Conservation (phyloP, 2,113 vertebrate species). For the Mus spicilegus region DNA sequence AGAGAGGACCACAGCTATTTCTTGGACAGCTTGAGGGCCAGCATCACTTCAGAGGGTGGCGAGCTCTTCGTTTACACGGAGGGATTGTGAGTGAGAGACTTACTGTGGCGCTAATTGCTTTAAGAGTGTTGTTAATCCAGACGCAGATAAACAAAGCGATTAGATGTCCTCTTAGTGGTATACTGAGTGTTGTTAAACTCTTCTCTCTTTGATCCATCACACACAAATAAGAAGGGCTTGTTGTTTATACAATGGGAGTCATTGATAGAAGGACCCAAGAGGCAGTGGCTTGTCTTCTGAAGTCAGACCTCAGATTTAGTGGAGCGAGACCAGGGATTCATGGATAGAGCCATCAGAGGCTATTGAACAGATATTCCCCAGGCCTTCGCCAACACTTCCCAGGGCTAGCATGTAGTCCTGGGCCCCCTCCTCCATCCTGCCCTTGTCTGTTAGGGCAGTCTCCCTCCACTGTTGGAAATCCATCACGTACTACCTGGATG, state of each 20-base stretch:
- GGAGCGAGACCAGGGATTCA: background rate
- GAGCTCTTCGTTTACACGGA: background rate
- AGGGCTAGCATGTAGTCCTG: no score
- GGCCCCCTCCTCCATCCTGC: rapidly evolving
- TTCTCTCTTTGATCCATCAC: background rate
- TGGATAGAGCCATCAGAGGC: no score
- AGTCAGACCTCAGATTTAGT: background rate
- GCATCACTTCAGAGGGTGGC: background rate
- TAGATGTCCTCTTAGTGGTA: background rate
- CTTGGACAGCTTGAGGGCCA: background rate
- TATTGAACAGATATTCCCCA: no score
- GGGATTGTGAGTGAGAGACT: background rate
- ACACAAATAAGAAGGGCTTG: background rate
- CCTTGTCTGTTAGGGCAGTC: background rate
- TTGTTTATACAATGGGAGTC: background rate
- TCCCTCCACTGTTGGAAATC: background rate
- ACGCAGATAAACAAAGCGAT: background rate
- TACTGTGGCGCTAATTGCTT: background rate
- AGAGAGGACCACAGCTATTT: background rate
- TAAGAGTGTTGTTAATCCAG: slow-evolving; percentile 1
- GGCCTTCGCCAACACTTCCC: background rate
- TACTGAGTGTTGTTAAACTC: background rate
- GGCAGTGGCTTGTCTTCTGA: background rate
- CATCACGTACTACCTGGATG: background rate
- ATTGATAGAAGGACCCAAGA: background rate